Percentiles rank a stretch among this genome's conserved stretches.
Evolutionary conservation across 64 coral and sea anemone species (phyloP).

Genomic region (Dendronephthya gigantea): DNA sequence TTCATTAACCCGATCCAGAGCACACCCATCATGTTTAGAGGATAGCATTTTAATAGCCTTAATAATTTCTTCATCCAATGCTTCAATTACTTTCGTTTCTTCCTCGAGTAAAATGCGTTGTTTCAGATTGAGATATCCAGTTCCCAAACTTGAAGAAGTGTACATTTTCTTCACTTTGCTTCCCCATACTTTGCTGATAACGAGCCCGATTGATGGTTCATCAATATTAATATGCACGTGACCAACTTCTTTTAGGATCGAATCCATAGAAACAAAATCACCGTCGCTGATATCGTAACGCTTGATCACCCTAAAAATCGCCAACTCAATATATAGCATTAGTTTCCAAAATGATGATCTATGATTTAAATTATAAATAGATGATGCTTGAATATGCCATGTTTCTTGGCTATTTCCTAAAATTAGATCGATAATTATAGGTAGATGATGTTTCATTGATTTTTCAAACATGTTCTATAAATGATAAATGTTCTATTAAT

Average conservation of each 20-base stretch:
- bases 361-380: too few species aligned
- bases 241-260: not conserved
- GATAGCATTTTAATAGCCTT: too few species aligned
- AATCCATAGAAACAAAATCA: not conserved
- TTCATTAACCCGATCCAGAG: too few species aligned
- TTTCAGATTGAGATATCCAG: not conserved
- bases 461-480: too few species aligned
- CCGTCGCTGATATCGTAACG: not conserved
- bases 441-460: too few species aligned
- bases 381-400: too few species aligned
- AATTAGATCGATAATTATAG: too few species aligned
- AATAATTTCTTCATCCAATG: not conserved
- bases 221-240: not conserved
- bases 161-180: not conserved
- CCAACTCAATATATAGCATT: not conserved
- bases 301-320: not conserved
- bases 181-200: not conserved
- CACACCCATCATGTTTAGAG: not conserved
- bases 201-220: not conserved
- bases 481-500: not conserved
- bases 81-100: not conserved
- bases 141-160: not conserved
- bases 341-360: too few species aligned
- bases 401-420: too few species aligned
- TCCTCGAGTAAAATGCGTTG: not conserved